A percentile compares a stretch with the other conserved stretches of the same genome.
Evolutionary conservation across 1,140 invertebrate species (phyloP).

Genomic region (Sinonovacula constricta): DNA sequence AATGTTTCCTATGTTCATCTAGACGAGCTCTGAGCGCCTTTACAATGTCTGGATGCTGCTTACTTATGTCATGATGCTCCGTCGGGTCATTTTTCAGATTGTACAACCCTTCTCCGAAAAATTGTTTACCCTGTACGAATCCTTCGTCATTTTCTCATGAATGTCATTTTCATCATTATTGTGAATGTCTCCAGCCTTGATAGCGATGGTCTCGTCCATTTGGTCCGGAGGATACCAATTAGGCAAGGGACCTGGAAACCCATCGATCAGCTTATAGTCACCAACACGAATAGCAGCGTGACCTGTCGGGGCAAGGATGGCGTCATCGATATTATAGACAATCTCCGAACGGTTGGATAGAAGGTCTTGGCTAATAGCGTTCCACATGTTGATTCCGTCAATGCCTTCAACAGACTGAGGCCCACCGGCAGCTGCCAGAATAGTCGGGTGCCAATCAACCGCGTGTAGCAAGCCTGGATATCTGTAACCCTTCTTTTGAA

Average conservation of each 20-base stretch:
- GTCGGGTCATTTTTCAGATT: constrained; percentile 51
- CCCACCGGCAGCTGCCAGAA: constrained; percentile 63
- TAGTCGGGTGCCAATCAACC: constrained; percentile 72
- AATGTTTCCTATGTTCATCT: constrained; percentile 34
- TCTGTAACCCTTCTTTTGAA: constrained; percentile 49
- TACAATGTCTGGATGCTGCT: constrained; percentile 43
- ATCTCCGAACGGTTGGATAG: constrained; percentile 57
- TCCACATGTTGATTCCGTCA: constrained; percentile 63
- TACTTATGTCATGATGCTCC: constrained; percentile 51
- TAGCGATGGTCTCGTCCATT: background rate
- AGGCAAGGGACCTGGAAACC: constrained; percentile 54
- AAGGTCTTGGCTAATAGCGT: constrained; percentile 28
- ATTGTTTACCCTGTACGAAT: background rate
- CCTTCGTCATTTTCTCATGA: background rate
- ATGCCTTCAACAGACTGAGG: constrained; percentile 45
- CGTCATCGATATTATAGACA: constrained; percentile 63
- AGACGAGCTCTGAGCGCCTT: constrained; percentile 43
- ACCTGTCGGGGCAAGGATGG: constrained; percentile 21
- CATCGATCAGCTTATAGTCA: constrained; percentile 61
- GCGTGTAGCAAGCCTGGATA: constrained; percentile 70
- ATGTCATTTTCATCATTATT: background rate
- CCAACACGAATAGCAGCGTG: constrained; percentile 69
- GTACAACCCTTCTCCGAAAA: constrained; percentile 9
- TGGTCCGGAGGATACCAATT: constrained; percentile 58
- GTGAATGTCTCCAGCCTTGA: background rate